These are phyloP conservation scores for Solea senegalensis DNA, from an alignment of 2,113 vertebrate genomes.

Conservation along the genomic window DNA sequence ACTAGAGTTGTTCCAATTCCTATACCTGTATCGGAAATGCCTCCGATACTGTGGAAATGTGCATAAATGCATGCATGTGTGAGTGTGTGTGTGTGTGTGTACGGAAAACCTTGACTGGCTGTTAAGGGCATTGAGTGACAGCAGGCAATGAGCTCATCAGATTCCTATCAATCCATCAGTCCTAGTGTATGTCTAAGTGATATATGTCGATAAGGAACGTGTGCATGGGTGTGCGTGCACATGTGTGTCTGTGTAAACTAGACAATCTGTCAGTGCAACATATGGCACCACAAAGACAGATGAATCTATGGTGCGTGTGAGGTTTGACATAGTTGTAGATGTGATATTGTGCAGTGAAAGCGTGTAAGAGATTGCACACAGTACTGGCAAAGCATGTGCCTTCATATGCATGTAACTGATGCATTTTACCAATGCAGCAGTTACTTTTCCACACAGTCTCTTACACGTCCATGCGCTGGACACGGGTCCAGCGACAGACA, in stretches of 20 bases:
- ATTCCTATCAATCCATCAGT: constrained; percentile 33
- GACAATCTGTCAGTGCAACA: constrained; percentile 20
- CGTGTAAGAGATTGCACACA: background rate
- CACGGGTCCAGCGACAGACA: background rate
- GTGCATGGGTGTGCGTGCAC: constrained; percentile 3
- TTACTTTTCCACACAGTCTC: too few relatives aligned
- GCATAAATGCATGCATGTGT: too few relatives aligned
- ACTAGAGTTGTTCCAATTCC: too few relatives aligned
- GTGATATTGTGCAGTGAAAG: background rate
- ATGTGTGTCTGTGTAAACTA: constrained; percentile 11
- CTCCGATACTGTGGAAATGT: too few relatives aligned
- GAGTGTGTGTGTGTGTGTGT: constrained; percentile 3
- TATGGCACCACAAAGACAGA: constrained; percentile 20
- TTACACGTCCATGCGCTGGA: background rate
- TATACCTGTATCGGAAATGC: too few relatives aligned
- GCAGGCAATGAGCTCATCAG: constrained; percentile 38
- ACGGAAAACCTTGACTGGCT: background rate
- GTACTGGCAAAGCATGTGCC: background rate
- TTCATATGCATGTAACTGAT: background rate
- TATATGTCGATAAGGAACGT: constrained; percentile 3
- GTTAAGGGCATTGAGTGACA: constrained; percentile 27
- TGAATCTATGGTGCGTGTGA: background rate
- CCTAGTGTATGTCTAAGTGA: background rate
- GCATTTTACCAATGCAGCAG: background rate
- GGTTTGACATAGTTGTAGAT: constrained; percentile 6